Base-by-base conservation (phyloP, 1,140 invertebrate species). In the Brachionus paranguensis region DNA sequence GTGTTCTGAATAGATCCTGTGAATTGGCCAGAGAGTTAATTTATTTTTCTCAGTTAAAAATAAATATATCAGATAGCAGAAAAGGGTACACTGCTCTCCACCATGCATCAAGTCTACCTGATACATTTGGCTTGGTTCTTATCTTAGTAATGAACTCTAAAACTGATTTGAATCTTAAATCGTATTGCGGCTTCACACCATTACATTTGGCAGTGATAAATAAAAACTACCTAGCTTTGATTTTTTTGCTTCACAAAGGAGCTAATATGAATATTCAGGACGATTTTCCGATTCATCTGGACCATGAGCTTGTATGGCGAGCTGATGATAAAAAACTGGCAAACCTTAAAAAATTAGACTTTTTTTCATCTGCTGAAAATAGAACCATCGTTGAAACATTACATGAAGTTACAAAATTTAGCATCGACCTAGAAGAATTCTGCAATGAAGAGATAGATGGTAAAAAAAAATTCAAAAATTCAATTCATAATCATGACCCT, bases 271-370 rank as follows among this genome's bases (percentile, higher is more conserved):
- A 55, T 17, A 20, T 55, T 79, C 84, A 78, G 10, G 83, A 85
- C 17, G 79, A 70, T 11, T 85, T 86, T 14, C 87, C 86, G 0
- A 64, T 87, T 17, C 86, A 88, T 5, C 37, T 88, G 1, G 86
- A 0, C 65, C 27, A 29, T 3, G 27, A 29, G 27, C 27, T 29
- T 29, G 2, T 29, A 29, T 29, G 27, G 27, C 27, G 27, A 1
- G 3, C 3, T 29, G 27, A 2, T 29, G 27, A 29, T 29, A 29
- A 29, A 29, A 29, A 29, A 29, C 27, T 29, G 2, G 27, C 27
- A 3, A 29, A 29, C 27, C 27, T 29, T 29, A 29, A 29, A 29
- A 29, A 29, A 29, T 29, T 29, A 29, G 27, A 29, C 27, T 29
- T 29, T 3, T 29, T 29, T 29, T 29, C 27, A 29, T 29, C 27